These are phyloP conservation scores for Bufotes viridis DNA, from an alignment of 2,797 vertebrate species.

Conservation along the genomic window DNA sequence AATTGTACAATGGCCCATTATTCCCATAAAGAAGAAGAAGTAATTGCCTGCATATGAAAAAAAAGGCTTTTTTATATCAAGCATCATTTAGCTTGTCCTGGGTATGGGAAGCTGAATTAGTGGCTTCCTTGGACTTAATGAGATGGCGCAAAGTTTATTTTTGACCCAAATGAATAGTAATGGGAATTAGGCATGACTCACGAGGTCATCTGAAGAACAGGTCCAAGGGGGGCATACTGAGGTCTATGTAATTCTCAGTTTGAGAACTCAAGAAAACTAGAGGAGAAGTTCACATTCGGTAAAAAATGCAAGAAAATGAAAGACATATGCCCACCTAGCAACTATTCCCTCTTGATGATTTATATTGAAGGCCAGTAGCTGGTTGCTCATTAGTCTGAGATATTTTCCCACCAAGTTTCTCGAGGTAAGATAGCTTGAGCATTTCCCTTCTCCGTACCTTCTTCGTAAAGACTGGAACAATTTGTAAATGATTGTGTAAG, in stretches of 20 bases:
- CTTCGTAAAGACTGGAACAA: conserved; percentile 9
- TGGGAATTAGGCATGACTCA: background rate
- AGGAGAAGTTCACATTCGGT: background rate
- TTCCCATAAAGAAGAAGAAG: background rate
- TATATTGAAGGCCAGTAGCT: background rate
- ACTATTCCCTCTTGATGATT: background rate
- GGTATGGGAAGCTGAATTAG: background rate
- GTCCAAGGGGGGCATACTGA: background rate
- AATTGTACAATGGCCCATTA: background rate
- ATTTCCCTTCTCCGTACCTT: background rate
- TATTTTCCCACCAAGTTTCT: background rate
- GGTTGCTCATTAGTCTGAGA: background rate
- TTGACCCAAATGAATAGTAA: background rate
- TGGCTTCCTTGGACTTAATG: background rate
- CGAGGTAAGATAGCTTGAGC: background rate
- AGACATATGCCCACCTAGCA: background rate
- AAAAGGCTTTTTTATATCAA: conserved; percentile 1
- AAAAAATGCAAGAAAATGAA: background rate
- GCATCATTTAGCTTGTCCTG: conserved; percentile 5
- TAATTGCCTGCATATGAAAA: background rate
- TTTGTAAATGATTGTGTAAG: conserved; percentile 15
- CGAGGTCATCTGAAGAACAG: background rate
- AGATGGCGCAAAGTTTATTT: conserved; percentile 4
- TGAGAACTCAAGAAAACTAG: no score
- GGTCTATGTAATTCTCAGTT: no score